Percentiles rank a stretch among this genome's conserved stretches.
These are phyloP conservation scores for Zaprionus ornatus DNA, from an alignment of 1,140 invertebrate genomes.

Conservation along the genomic window DNA sequence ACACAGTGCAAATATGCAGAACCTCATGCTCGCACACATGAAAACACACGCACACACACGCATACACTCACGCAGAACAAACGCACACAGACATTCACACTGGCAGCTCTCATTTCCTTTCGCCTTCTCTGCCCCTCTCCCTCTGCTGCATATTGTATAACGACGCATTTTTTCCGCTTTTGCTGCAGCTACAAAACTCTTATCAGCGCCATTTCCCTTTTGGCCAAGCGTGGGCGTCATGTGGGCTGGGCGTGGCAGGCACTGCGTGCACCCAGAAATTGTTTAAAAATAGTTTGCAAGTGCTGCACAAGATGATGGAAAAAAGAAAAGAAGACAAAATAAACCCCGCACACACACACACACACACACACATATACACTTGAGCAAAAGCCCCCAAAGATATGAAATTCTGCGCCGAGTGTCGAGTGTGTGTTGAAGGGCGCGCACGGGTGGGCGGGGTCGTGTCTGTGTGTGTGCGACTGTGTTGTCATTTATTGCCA, in stretches of 20 bases:
- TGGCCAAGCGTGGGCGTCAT: constrained; percentile 47
- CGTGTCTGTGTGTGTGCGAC: not conserved
- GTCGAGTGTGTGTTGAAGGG: constrained; percentile 34
- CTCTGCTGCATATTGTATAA: constrained; percentile 60
- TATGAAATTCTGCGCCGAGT: constrained; percentile 63
- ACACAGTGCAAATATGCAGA: constrained; percentile 51
- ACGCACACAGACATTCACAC: not conserved
- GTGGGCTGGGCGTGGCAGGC: constrained; percentile 21
- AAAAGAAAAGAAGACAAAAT: constrained; percentile 17
- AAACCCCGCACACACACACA: constrained; percentile 16
- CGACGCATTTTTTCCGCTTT: constrained; percentile 53
- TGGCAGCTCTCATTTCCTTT: constrained; percentile 23
- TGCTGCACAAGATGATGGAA: constrained; percentile 57
- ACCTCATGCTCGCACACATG: constrained; percentile 6
- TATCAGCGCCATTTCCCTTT: constrained; percentile 66
- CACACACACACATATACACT: constrained; percentile 14
- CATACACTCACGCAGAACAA: not conserved
- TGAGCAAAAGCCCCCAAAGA: constrained; percentile 55
- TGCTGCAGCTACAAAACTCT: constrained; percentile 55
- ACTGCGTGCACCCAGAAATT: constrained; percentile 56
- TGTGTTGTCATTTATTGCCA: constrained; percentile 65
- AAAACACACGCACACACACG: constrained; percentile 11
- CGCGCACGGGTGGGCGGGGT: constrained; percentile 21
- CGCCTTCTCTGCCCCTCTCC: not conserved
- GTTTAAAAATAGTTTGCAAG: constrained; percentile 66